Evolutionary conservation across 2,888 invertebrate genomes (phyloP).

Genomic region (Iselma pallidipennis): DNA sequence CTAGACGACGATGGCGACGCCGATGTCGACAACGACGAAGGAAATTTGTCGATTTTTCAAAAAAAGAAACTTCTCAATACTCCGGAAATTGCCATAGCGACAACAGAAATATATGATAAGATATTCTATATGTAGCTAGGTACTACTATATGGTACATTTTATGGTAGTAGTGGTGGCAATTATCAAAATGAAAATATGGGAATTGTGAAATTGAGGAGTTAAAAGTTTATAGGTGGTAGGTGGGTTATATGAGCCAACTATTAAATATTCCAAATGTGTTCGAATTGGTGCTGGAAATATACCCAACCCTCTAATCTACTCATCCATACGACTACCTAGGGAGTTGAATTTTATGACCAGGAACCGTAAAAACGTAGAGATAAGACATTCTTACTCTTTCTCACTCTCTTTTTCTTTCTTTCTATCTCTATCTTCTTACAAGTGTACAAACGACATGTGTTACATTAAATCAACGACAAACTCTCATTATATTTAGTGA

Average conservation of each 20-base stretch:
- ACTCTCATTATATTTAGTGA: not conserved
- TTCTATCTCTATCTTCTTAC: not conserved
- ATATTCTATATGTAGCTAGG: no score
- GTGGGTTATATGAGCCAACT: not conserved
- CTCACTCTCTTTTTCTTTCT: not conserved
- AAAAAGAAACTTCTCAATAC: not conserved
- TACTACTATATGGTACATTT: no score
- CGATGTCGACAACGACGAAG: no score
- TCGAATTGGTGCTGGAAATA: constrained; percentile 1
- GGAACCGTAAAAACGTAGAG: constrained; percentile 25
- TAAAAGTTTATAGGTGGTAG: not conserved
- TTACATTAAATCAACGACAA: not conserved
- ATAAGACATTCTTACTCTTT: constrained; percentile 17
- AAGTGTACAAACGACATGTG: not conserved
- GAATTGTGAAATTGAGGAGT: not conserved
- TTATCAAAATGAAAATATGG: not conserved
- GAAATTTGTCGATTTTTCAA: not conserved
- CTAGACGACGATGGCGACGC: constrained; percentile 8
- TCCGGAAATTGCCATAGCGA: not conserved
- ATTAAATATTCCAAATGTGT: constrained; percentile 21
- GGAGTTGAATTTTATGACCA: constrained; percentile 25
- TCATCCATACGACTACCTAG: constrained; percentile 23
- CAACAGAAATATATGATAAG: not conserved
- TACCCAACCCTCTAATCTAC: not conserved
- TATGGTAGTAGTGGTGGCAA: not conserved